Percentiles rank a stretch among this genome's conserved stretches.
Evolutionary conservation across 2,113 vertebrate genomes (phyloP).

Genomic region (Balaeniceps rex): DNA sequence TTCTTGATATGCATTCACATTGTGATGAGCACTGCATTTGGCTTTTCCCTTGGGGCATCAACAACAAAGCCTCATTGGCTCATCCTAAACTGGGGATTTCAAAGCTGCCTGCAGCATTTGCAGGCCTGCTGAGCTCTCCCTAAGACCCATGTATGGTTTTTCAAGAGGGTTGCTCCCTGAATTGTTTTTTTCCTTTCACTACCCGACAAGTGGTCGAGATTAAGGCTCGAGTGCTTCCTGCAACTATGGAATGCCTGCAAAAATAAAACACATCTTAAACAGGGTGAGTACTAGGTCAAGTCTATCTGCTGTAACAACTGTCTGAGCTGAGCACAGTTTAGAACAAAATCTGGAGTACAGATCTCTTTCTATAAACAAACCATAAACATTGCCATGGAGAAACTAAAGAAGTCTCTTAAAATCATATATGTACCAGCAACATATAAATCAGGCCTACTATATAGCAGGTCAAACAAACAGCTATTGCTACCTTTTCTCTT

Average conservation of each 20-base stretch:
- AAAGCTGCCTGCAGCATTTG: conserved; percentile 2
- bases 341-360: not conserved
- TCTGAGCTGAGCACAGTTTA: not conserved
- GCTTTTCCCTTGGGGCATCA: not conserved
- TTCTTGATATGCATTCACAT: not conserved
- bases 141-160: not conserved
- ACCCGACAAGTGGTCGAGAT: not conserved
- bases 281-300: conserved; percentile 31
- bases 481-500: not conserved
- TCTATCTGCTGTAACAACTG: not conserved
- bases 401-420: conserved; percentile 34
- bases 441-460: not conserved
- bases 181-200: not conserved
- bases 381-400: not conserved
- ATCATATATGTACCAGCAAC: not conserved
- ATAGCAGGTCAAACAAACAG: not conserved
- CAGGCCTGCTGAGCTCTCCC: not conserved
- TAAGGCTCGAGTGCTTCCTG: conserved; percentile 35
- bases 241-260: not conserved
- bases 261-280: conserved; percentile 29
- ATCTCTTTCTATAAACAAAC: not conserved
- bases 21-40: not conserved
- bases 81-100: not conserved
- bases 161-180: not conserved
- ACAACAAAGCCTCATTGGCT: not conserved